Percentiles rank a stretch among this genome's conserved stretches.
phyloP scores from a whole-genome alignment of 1,140 invertebrate genomes.

The Epicauta chinensis region DNA sequence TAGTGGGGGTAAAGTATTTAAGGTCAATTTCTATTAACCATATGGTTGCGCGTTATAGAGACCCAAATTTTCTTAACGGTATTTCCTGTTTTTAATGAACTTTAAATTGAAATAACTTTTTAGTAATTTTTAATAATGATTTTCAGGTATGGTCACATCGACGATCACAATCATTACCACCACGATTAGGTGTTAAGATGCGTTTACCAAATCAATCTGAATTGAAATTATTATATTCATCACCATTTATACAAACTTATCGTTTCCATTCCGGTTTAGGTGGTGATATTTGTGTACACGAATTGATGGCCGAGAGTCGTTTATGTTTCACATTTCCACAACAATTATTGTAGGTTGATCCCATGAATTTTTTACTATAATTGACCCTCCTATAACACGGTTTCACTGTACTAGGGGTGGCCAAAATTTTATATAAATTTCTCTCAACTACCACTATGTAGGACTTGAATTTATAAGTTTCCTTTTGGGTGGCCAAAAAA shows the following conservation, averaged over 20 bases:
- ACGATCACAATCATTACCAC: constrained; percentile 78
- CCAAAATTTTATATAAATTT: too few species aligned
- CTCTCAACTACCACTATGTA: too few species aligned
- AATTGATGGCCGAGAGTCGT: constrained; percentile 88
- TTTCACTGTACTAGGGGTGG: too few species aligned
- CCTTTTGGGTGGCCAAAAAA: too few species aligned
- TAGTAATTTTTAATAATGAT: not conserved
- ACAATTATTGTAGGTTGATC: constrained; percentile 73
- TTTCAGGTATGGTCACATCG: constrained; percentile 60
- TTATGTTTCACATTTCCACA: constrained; percentile 81
- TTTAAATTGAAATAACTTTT: too few species aligned
- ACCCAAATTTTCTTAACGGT: too few species aligned
- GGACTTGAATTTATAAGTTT: too few species aligned
- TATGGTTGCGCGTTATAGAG: too few species aligned
- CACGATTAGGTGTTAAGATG: constrained; percentile 69
- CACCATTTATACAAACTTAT: constrained; percentile 76
- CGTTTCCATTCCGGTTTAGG: constrained; percentile 86
- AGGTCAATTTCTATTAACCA: too few species aligned
- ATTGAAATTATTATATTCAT: constrained; percentile 64
- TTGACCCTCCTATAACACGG: not conserved
- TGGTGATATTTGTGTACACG: constrained; percentile 86
- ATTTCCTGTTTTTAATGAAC: too few species aligned
- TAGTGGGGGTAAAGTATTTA: too few species aligned
- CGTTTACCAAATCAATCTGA: constrained; percentile 72
- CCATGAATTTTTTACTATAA: constrained; percentile 12